Conservation (phyloP, 1,140 invertebrate species). For the Nasonia giraulti region DNA sequence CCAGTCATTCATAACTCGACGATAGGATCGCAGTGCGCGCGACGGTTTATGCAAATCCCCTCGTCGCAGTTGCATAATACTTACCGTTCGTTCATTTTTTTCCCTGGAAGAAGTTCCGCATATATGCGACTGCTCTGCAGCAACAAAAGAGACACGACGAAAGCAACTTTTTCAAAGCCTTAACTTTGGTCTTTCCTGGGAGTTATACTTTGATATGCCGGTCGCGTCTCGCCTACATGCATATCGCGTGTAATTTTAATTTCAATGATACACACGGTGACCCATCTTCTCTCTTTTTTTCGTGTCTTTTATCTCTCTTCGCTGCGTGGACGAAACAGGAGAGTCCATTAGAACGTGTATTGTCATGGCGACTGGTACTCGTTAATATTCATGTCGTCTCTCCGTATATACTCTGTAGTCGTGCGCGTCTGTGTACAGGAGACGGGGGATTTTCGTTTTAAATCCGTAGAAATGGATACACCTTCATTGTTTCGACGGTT, state of each 20-base stretch:
- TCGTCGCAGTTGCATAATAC: too few species aligned
- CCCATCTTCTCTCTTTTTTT: neutral
- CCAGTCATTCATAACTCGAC: too few species aligned
- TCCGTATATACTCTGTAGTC: neutral
- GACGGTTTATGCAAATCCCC: too few species aligned
- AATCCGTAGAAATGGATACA: too few species aligned
- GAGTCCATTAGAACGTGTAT: conserved; percentile 1
- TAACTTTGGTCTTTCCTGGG: neutral
- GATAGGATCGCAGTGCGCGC: too few species aligned
- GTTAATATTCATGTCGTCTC: conserved; percentile 21
- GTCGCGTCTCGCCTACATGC: conserved; percentile 4
- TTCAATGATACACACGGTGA: neutral
- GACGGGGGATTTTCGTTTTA: too few species aligned
- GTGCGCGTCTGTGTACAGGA: too few species aligned
- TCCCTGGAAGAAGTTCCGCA: too few species aligned
- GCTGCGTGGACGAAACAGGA: neutral
- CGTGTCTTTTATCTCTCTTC: neutral
- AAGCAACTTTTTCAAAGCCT: neutral
- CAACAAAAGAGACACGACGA: too few species aligned
- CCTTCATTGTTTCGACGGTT: neutral
- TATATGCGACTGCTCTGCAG: too few species aligned
- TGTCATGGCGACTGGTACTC: neutral
- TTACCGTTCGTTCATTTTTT: too few species aligned
- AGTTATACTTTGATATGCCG: neutral
- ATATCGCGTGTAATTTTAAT: conserved; percentile 8